These are phyloP conservation scores for Turnix velox DNA, from an alignment of 2,113 vertebrate species.

Conservation along the genomic window DNA sequence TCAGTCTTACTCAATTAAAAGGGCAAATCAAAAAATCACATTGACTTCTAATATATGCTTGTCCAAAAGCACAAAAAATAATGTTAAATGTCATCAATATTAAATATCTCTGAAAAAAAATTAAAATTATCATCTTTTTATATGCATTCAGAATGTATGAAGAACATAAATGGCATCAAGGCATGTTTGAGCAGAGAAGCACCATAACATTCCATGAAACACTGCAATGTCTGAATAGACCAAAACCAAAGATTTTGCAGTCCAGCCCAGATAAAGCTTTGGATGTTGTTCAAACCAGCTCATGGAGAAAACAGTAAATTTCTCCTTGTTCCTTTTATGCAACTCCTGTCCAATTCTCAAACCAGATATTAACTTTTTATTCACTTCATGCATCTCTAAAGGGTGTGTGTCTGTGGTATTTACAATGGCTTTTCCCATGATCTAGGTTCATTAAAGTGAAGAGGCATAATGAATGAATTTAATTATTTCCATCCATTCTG, in stretches of 20 bases:
- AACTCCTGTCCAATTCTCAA: background rate
- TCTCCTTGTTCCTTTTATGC: background rate
- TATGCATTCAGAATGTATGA: background rate
- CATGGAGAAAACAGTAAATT: background rate
- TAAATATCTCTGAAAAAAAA: background rate
- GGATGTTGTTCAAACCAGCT: background rate
- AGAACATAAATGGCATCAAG: background rate
- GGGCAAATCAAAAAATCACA: background rate
- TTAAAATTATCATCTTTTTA: background rate
- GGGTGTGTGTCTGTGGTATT: background rate
- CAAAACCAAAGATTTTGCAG: background rate
- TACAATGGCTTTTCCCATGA: background rate
- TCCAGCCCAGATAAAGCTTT: background rate
- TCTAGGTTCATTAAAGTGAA: background rate
- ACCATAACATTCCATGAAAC: background rate
- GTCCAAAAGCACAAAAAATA: background rate
- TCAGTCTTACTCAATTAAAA: background rate
- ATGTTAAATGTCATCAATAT: background rate
- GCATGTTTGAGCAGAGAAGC: background rate
- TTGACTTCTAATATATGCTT: background rate
- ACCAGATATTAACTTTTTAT: constrained; percentile 25
- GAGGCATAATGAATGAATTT: background rate
- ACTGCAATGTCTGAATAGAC: background rate
- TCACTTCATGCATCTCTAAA: background rate
- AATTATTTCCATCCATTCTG: constrained; percentile 6